Evolutionary conservation across 2,797 vertebrate genomes (phyloP), one percentile per base, ranked within the genome.

Genomic region (Aplochiton taeniatus): DNA sequence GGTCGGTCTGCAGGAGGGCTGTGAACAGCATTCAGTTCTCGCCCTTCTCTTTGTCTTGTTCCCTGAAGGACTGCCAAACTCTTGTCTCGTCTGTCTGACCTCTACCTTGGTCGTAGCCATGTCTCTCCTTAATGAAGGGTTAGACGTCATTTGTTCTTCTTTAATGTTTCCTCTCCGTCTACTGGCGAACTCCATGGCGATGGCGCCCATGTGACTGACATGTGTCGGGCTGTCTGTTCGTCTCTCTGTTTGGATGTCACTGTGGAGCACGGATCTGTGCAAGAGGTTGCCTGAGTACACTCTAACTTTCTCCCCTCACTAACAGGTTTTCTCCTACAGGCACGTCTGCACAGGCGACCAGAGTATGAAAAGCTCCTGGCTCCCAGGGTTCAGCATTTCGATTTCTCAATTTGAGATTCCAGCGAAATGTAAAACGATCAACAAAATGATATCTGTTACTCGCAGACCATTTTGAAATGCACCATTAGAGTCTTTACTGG

Each of bases 251-350:
- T 80, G 80, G 73, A 86, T 72, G 62, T 73, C 63, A 73, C 64
- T 81, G 31, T 77, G 83, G 79, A 80, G 69, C 31, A 51, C 49
- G 45, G 66, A 65, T 76, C 69, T 77, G 45, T 83, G 80, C 79
- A 80, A 78, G 75, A 77, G 69, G 70, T 77, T 52, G 79, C 65
- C 66, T 73, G 74, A 73, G 69, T 82, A 53, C 45, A 50, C 48
- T 48, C 41, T 56, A 62, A 57, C 65, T 73, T 75, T 62, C 67
- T 78, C 58, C 75, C 65, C 70, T 70, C 78, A 79, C 81, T 90
- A 82, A 91, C 84, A 12, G 41, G 62, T 82, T 91, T 73, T 89
- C 74, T 75, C 64, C 68, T 73, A 78, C 82, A 87, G 85, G 86
- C 78, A 41, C 63, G 74, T 71, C 70, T 65, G 70, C 75, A 68